phyloP scores from a whole-genome alignment of 1,140 invertebrate species.

The Trachymyrmex cornetzi region DNA sequence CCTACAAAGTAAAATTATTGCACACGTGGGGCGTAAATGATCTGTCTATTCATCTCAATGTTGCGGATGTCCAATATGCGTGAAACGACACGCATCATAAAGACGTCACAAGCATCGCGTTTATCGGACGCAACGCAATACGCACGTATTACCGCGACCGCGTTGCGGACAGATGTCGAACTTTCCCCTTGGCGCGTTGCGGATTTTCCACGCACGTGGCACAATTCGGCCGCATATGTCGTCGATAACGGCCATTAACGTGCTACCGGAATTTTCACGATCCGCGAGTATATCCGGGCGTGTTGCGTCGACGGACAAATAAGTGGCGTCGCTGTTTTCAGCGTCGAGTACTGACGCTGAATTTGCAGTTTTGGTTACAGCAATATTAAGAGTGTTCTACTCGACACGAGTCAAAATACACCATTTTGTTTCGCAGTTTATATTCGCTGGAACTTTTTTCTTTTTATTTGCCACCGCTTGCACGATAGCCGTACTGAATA shows the following conservation, averaged over 20 bases:
- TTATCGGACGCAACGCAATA: constrained; percentile 45
- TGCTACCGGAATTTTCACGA: constrained; percentile 52
- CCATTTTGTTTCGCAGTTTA: background rate
- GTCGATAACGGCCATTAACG: constrained; percentile 73
- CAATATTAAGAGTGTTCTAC: constrained; percentile 47
- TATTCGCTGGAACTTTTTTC: background rate
- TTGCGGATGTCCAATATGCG: constrained; percentile 29
- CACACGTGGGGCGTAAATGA: constrained; percentile 1
- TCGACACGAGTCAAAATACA: constrained; percentile 27
- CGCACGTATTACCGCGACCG: constrained; percentile 65
- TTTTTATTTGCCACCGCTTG: background rate
- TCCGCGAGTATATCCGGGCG: constrained; percentile 24
- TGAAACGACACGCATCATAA: constrained; percentile 45
- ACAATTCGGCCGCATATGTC: constrained; percentile 76
- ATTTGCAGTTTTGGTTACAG: constrained; percentile 56
- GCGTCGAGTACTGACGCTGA: constrained; percentile 39
- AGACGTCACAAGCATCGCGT: constrained; percentile 38
- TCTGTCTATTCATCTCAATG: constrained; percentile 34
- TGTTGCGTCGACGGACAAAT: constrained; percentile 55
- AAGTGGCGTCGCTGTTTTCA: constrained; percentile 42
- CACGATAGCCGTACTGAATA: background rate
- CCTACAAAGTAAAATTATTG: background rate
- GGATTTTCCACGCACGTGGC: constrained; percentile 83
- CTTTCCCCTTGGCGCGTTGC: constrained; percentile 63
- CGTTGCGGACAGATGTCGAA: constrained; percentile 79